Conservation (phyloP, 2,113 vertebrate species). For the Poeciliopsis prolifica region DNA sequence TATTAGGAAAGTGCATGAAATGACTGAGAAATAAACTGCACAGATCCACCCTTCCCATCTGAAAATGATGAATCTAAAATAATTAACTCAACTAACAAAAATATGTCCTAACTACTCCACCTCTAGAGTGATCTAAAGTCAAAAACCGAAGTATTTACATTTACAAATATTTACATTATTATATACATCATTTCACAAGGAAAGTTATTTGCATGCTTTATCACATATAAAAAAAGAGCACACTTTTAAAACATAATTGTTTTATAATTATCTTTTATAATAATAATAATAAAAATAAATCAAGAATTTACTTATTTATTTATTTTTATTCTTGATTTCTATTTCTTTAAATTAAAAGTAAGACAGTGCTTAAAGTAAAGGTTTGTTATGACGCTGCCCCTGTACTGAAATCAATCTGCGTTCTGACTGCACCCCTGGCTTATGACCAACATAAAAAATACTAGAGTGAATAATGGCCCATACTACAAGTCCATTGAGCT, state of each 20-base stretch:
- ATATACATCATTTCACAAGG: neutral
- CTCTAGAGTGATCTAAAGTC: no score
- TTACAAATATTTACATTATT: no score
- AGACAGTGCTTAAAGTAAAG: slow-evolving; percentile 12
- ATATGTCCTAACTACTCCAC: no score
- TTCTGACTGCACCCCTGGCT: slow-evolving; percentile 40
- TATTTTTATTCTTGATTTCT: neutral
- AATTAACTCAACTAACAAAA: slow-evolving; percentile 8
- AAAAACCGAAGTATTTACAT: no score
- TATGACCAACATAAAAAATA: slow-evolving; percentile 55
- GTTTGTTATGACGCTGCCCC: slow-evolving; percentile 13
- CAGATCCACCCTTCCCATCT: neutral
- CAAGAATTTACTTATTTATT: no score
- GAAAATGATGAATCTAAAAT: slow-evolving; percentile 36
- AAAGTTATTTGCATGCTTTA: no score
- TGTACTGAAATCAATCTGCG: slow-evolving; percentile 32
- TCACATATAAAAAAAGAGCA: neutral
- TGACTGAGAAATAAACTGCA: slow-evolving; percentile 8
- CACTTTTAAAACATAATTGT: neutral
- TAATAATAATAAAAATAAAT: no score
- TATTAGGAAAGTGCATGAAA: slow-evolving; percentile 1
- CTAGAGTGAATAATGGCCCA: slow-evolving; percentile 62
- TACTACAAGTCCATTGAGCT: slow-evolving; percentile 49
- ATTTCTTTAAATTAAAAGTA: neutral
- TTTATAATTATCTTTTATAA: no score